Conservation (phyloP, 2,888 invertebrate genomes). For the Lochmaea capreae region DNA sequence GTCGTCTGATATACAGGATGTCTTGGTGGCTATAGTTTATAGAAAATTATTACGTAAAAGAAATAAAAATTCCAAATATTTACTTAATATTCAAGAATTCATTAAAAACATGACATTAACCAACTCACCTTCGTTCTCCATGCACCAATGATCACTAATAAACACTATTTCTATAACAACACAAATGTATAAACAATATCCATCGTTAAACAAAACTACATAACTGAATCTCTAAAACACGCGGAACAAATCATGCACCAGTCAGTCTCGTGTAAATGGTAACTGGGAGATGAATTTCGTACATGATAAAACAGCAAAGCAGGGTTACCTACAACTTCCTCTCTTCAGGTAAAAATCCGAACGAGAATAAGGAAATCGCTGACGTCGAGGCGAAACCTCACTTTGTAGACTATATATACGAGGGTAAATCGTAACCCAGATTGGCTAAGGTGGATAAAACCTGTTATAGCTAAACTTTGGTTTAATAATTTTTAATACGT, state of each 20-base stretch:
- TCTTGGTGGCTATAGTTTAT: no score
- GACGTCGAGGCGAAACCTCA: not conserved
- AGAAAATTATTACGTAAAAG: no score
- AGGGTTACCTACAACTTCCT: not conserved
- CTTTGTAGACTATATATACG: not conserved
- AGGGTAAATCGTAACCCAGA: not conserved
- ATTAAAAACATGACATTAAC: not conserved
- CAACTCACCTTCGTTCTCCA: not conserved
- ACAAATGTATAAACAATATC: not conserved
- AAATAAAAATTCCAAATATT: no score
- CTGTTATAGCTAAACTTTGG: no score
- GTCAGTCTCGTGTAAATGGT: not conserved
- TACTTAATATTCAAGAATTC: not conserved
- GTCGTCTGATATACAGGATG: no score
- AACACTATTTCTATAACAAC: not conserved
- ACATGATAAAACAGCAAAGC: not conserved
- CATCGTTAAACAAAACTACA: not conserved
- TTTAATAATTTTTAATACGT: no score
- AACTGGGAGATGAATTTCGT: not conserved
- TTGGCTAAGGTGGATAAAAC: no score
- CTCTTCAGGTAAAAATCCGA: constrained; percentile 18
- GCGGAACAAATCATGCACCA: not conserved
- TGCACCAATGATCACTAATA: not conserved
- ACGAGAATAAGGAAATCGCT: not conserved
- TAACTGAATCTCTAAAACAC: not conserved